Evolutionary conservation across 2,888 invertebrate species (phyloP).

Genomic region (Leptopilina drosophilae): DNA sequence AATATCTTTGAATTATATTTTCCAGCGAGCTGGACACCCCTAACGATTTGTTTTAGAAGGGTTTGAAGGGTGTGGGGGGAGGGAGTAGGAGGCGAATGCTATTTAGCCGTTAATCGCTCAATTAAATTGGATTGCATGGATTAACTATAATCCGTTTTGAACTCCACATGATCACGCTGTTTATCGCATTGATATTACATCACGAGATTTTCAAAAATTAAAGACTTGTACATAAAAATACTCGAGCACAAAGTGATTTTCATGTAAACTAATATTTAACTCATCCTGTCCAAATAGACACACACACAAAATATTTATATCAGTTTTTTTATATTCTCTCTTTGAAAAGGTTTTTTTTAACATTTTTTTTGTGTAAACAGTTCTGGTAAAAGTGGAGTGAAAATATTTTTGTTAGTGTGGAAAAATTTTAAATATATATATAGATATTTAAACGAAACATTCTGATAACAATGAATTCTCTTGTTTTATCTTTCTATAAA

Average conservation of each 20-base stretch:
- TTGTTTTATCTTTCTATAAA: no score
- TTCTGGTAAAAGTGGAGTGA: no score
- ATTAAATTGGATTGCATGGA: slow-evolving; percentile 76
- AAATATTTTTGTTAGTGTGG: no score
- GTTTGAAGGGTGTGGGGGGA: neutral
- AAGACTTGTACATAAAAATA: neutral
- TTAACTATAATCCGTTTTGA: slow-evolving; percentile 72
- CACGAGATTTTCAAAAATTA: slow-evolving; percentile 21
- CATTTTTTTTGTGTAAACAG: neutral
- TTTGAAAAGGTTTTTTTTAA: neutral
- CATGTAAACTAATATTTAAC: slow-evolving; percentile 23
- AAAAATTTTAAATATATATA: no score
- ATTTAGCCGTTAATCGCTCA: slow-evolving; percentile 77
- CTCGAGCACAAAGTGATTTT: slow-evolving; percentile 26
- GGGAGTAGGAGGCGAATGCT: slow-evolving; percentile 49
- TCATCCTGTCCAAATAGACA: neutral
- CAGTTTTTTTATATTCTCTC: neutral
- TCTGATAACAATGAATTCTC: no score
- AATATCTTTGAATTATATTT: slow-evolving; percentile 76
- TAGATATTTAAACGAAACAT: no score
- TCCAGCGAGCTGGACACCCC: slow-evolving; percentile 67
- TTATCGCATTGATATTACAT: slow-evolving; percentile 43
- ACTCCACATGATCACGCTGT: slow-evolving; percentile 54
- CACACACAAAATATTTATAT: neutral
- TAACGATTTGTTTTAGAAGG: slow-evolving; percentile 65